Percentiles rank a stretch among this genome's conserved stretches.
Evolutionary conservation across 2,888 invertebrate genomes (phyloP).

Genomic region (Folsomia manolachei): DNA sequence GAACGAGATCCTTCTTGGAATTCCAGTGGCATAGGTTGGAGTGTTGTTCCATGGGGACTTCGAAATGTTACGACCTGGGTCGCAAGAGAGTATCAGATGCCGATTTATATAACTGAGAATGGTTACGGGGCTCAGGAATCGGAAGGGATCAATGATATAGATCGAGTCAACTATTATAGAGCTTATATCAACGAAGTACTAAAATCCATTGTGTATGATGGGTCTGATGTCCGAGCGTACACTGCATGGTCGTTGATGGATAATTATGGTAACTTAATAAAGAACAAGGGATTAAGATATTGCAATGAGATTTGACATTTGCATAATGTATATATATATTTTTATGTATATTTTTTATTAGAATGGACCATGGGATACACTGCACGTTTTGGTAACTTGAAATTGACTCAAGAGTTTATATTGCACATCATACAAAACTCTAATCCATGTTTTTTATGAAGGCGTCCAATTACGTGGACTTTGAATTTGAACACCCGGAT

Average conservation of each 20-base stretch:
- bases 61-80: conserved; percentile 39
- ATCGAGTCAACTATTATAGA: conserved; percentile 29
- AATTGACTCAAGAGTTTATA: too few relatives aligned
- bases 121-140: conserved; percentile 35
- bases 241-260: conserved; percentile 40
- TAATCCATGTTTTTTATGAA: too few relatives aligned
- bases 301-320: too few relatives aligned
- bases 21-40: conserved; percentile 34
- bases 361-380: conserved; percentile 38
- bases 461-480: conserved; percentile 19
- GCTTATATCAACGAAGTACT: conserved; percentile 46
- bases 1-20: conserved; percentile 44
- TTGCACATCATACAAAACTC: too few relatives aligned
- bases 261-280: too few relatives aligned
- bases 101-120: conserved; percentile 42
- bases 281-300: too few relatives aligned
- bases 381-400: too few relatives aligned
- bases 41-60: conserved; percentile 46
- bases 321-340: not conserved
- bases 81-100: conserved; percentile 30
- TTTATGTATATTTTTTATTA: not conserved
- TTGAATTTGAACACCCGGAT: conserved; percentile 21
- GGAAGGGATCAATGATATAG: conserved; percentile 36
- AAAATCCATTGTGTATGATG: conserved; percentile 42
- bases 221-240: conserved; percentile 42